Evolutionary conservation across 2,113 vertebrate genomes (phyloP), one percentile per base, ranked within the genome.

Genomic region (Aptenodytes forsteri): DNA sequence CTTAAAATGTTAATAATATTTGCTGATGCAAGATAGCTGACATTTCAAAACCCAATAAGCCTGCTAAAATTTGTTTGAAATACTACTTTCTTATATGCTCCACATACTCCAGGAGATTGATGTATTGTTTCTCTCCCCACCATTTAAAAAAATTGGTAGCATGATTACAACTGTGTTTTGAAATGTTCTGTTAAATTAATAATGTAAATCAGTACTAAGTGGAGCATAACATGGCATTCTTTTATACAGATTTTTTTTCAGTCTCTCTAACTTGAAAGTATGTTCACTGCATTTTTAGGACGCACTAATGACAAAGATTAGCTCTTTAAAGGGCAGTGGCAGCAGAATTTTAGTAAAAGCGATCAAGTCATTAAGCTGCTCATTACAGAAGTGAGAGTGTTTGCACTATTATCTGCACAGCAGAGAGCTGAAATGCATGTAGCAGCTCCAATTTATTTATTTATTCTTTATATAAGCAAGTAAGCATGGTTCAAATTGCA

Each of bases 271-370:
- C 34, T 80, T 47, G 50, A 50, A 83, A 65, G 23, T n/a, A 56
- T n/a, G 42, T 17, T 85, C 81, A 62, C 40, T 56, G 44, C 38
- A n/a, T 83, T 59, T 72, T 67, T 56, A 76, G 19, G 38, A 88
- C 14, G 26, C 23, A 23, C 21, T 76, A 73, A 71, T 16, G 36
- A 84, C 50, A 82, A 52, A 79, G 70, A 80, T 61, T 54, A 70
- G 14, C 19, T 78, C 84, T 86, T 66, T 34, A 76, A 71, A 90
- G n/a, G 67, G 55, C 58, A 90, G 58, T 20, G 46, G 58, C 85
- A 95, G 44, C 83, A 94, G 91, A 95, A 81, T 86, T 84, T 89
- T 83, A 90, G 69, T 61, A 42, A 38, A 96, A 93, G 58, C 27
- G 54, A 89, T 85, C 40, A 80, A 80, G 64, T 59, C 44, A 83